These are phyloP conservation scores for Lacerta bilineata DNA, from an alignment of 2,797 vertebrate species.

Conservation along the genomic window DNA sequence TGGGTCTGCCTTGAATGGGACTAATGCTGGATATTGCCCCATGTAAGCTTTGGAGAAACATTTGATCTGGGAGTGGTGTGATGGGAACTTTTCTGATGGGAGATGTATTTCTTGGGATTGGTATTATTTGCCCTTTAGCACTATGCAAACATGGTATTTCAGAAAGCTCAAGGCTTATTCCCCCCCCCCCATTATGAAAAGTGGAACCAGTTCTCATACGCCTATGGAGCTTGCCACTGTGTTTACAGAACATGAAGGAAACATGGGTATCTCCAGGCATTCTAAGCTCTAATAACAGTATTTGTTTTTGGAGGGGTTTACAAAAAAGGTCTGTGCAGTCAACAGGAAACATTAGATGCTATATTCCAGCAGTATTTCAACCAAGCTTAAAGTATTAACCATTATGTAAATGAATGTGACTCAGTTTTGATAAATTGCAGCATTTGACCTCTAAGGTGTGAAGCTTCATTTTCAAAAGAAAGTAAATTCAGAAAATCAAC, in stretches of 20 bases:
- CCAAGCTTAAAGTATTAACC: slow-evolving; percentile 44
- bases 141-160: slow-evolving; percentile 75
- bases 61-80: slow-evolving; percentile 27
- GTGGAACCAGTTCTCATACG: slow-evolving; percentile 73
- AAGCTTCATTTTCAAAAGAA: not conserved
- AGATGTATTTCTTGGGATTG: slow-evolving; percentile 51
- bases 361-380: slow-evolving; percentile 65
- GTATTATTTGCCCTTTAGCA: slow-evolving; percentile 56
- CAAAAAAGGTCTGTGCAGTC: slow-evolving; percentile 75
- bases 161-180: slow-evolving; percentile 77
- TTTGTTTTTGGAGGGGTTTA: slow-evolving; percentile 32
- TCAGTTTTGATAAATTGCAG: not conserved
- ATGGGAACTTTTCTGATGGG: not conserved
- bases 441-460: slow-evolving; percentile 7
- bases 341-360: slow-evolving; percentile 70
- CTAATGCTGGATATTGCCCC: not conserved
- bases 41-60: slow-evolving; percentile 1
- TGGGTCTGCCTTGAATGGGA: too few relatives aligned
- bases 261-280: slow-evolving; percentile 75
- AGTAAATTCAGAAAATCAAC: slow-evolving; percentile 32
- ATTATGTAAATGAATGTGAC: slow-evolving; percentile 10
- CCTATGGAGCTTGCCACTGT: slow-evolving; percentile 77
- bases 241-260: slow-evolving; percentile 79
- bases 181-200: slow-evolving; percentile 75
- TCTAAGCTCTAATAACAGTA: slow-evolving; percentile 78